Percentiles rank a stretch among this genome's conserved stretches.
Evolutionary conservation across 2,888 invertebrate species (phyloP).

Genomic region (Argyresthia goedartella): DNA sequence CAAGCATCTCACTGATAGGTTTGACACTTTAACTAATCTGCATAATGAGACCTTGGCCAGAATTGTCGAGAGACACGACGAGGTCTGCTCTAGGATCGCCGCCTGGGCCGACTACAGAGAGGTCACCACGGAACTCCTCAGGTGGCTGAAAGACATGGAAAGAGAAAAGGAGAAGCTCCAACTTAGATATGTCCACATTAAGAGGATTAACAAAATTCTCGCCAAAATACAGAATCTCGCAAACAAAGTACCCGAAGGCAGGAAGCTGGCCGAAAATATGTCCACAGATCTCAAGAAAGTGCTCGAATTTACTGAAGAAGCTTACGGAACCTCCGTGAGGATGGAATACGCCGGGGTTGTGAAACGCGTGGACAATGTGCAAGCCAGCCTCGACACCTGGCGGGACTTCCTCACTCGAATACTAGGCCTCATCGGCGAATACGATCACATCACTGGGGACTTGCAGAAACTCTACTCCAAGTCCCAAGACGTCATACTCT

Average conservation of each 20-base stretch:
- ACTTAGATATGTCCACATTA: slow-evolving; percentile 83
- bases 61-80: slow-evolving; percentile 83
- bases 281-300: slow-evolving; percentile 75
- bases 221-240: slow-evolving; percentile 77
- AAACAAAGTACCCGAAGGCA: slow-evolving; percentile 78
- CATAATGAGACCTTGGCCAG: slow-evolving; percentile 86
- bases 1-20: slow-evolving; percentile 75
- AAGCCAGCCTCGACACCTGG: slow-evolving; percentile 88
- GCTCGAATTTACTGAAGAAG: slow-evolving; percentile 80
- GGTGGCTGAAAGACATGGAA: slow-evolving; percentile 86
- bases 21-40: slow-evolving; percentile 81
- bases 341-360: slow-evolving; percentile 85
- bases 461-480: slow-evolving; percentile 75
- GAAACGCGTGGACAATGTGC: slow-evolving; percentile 83
- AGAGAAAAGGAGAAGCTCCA: slow-evolving; percentile 83
- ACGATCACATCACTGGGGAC: slow-evolving; percentile 72
- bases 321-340: slow-evolving; percentile 81
- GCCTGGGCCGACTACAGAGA: slow-evolving; percentile 85
- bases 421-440: slow-evolving; percentile 71
- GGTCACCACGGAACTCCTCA: slow-evolving; percentile 77
- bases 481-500: slow-evolving; percentile 72
- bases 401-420: slow-evolving; percentile 79
- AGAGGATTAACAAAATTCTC: slow-evolving; percentile 79
- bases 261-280: slow-evolving; percentile 73
- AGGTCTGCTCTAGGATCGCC: slow-evolving; percentile 78